Evolutionary conservation across 2,888 invertebrate genomes (phyloP), one percentile per base, ranked within the genome.

Genomic region (Parasteatoda lunata): DNA sequence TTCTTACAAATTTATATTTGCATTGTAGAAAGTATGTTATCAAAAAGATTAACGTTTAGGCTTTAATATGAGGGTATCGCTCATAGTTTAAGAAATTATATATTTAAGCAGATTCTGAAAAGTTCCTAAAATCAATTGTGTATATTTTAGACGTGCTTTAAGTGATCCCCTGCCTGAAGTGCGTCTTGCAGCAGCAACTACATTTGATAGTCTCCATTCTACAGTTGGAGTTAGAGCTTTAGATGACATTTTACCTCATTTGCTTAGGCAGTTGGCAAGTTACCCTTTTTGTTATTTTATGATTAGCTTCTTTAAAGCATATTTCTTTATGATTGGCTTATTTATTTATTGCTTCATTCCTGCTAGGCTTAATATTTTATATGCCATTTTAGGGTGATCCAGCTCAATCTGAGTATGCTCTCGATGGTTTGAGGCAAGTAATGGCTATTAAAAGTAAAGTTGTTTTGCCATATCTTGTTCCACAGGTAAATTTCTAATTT

Each of bases 381-480:
- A 66, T 52, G 6, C 49, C 49, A 45, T 84, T 89, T 15, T 91
- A 94, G 94, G 95, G 96, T 90, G 94, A 98, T 93, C 94, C 95
- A 0, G 94, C 94, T 47, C 93, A 95, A 77, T 97, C 97, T 0
- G 98, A 98, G 91, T 96, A 96, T 91, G 96, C 98, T 9, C 93
- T 99, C 89, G 99, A 99, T 92, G 99, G 99, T 45, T 93, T 99
- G 90, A 82, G 97, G 85, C 98, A 98, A 94, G 97, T 99, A 66
- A 98, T 99, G 97, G 95, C 97, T 13, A 96, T 98, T 84, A 99
- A 98, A 93, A 97, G 98, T 0, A 94, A 97, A 90, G 98, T 97
- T 0, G 98, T 99, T 81, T 93, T 99, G 90, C 99, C 99, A 0
- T 98, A 98, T 93, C 94, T 99, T 88, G 96, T 99, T 88, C 99